These are phyloP conservation scores for Gallinago stenura DNA, from an alignment of 2,797 vertebrate species.

Conservation along the genomic window DNA sequence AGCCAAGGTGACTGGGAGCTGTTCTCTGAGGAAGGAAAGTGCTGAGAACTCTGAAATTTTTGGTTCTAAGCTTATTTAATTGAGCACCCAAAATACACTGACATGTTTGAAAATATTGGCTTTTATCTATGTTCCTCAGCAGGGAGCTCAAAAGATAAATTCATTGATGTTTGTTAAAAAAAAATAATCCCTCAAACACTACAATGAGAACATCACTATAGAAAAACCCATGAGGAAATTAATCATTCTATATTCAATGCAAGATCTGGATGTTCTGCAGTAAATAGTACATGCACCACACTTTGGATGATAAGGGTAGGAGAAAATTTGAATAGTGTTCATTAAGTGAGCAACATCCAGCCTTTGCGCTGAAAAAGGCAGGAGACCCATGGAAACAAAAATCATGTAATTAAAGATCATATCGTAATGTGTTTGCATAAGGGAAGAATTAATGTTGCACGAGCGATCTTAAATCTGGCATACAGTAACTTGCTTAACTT, in stretches of 20 bases:
- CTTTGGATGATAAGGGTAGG: constrained; percentile 31
- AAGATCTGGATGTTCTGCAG: constrained; percentile 37
- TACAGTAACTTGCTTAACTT: neutral
- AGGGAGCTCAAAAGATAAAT: constrained; percentile 37
- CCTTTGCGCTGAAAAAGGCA: neutral
- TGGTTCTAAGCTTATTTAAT: neutral
- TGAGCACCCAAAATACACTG: constrained; percentile 14
- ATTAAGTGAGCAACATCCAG: constrained; percentile 38
- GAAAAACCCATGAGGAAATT: constrained; percentile 59
- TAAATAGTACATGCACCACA: constrained; percentile 27
- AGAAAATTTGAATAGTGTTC: constrained; percentile 33
- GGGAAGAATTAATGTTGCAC: neutral
- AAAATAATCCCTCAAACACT: neutral
- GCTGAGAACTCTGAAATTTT: constrained; percentile 1
- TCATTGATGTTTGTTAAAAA: constrained; percentile 29
- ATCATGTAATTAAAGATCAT: constrained; percentile 47
- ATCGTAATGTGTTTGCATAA: neutral
- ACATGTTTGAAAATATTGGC: constrained; percentile 30
- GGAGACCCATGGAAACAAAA: constrained; percentile 8
- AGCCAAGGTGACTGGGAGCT: neutral
- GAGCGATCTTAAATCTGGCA: neutral
- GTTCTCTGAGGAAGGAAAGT: neutral
- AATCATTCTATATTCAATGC: constrained; percentile 34
- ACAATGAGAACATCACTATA: constrained; percentile 19
- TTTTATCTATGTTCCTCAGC: constrained; percentile 61